A percentile compares a stretch with the other conserved stretches of the same genome.
Evolutionary conservation across 2,113 vertebrate genomes (phyloP).

Genomic region (Ageneiosus marmoratus): DNA sequence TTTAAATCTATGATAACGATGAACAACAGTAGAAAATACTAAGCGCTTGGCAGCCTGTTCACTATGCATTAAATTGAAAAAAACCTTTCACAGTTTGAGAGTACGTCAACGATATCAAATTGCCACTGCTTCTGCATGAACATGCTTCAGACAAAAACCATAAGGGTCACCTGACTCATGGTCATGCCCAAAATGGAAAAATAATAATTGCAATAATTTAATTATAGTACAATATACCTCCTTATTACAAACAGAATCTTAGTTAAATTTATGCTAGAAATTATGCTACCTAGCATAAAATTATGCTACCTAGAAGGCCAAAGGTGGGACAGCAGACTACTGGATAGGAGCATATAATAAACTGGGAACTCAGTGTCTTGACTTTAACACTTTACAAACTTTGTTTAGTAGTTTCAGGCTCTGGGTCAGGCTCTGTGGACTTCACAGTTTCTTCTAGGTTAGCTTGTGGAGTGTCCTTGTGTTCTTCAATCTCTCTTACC

Average conservation of each 20-base stretch:
- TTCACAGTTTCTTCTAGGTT: neutral
- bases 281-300: too few species aligned
- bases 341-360: neutral
- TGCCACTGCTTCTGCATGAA: neutral
- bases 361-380: conserved; percentile 6
- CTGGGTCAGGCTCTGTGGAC: neutral
- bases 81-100: too few species aligned
- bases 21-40: too few species aligned
- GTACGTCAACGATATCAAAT: too few species aligned
- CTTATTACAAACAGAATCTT: neutral
- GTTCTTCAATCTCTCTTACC: neutral
- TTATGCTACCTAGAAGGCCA: neutral
- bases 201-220: neutral
- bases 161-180: neutral
- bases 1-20: too few species aligned
- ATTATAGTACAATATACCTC: neutral
- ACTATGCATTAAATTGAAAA: neutral
- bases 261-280: neutral
- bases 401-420: conserved; percentile 1
- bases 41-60: neutral
- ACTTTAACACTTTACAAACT: neutral
- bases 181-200: too few species aligned
- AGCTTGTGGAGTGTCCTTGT: neutral
- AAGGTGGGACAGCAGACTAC: neutral
- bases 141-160: neutral